These are phyloP conservation scores for Anabacerthia variegaticeps DNA, from an alignment of 2,797 vertebrate genomes.

Conservation along the genomic window DNA sequence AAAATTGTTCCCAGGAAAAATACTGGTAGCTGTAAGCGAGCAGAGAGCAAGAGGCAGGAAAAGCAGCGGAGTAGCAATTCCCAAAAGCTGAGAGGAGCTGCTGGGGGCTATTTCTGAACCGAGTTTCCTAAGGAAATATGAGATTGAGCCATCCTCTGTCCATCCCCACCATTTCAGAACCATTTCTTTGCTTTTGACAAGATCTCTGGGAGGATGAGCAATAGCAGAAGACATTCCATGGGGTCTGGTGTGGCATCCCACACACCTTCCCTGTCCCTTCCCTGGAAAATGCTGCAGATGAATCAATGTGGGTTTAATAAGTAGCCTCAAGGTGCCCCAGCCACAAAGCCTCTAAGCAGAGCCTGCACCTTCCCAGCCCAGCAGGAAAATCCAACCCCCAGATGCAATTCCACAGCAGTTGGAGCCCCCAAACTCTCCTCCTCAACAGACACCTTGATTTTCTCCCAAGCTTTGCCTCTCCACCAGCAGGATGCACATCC, in stretches of 20 bases:
- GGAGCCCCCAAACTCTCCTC: background rate
- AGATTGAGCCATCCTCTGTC: background rate
- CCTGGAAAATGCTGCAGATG: background rate
- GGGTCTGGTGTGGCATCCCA: accelerated
- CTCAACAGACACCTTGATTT: background rate
- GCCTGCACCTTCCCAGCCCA: background rate
- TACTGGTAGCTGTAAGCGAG: background rate
- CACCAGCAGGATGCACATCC: background rate
- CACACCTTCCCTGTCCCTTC: accelerated
- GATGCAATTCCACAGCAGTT: accelerated
- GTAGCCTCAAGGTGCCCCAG: background rate
- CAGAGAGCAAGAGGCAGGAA: background rate
- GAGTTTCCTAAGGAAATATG: accelerated
- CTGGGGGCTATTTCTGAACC: background rate
- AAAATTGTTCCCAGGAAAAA: background rate
- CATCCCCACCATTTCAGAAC: background rate
- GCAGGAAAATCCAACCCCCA: background rate
- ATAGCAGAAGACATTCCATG: accelerated
- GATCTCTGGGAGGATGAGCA: accelerated
- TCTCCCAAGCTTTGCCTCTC: background rate
- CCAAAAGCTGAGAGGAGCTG: background rate
- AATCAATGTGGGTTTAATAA: accelerated
- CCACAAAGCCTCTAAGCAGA: background rate
- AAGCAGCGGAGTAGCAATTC: background rate
- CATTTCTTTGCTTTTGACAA: background rate